phyloP scores from a whole-genome alignment of 1,140 invertebrate species.

The Hestina assimilis region DNA sequence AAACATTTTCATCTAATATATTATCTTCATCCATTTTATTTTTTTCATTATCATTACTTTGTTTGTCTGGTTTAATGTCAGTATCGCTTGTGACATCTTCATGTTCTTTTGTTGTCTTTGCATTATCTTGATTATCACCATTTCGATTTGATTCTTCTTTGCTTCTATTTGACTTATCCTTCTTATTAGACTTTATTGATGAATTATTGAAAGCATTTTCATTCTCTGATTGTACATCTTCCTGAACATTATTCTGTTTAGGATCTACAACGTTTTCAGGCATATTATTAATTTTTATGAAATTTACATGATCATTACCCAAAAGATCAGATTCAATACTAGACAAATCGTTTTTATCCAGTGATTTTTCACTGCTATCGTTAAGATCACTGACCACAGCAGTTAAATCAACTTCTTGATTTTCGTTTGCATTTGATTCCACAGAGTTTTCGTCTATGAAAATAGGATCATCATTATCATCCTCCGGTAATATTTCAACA shows the following conservation, averaged over 20 bases:
- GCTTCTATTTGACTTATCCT: not conserved
- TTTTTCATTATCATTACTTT: constrained; percentile 17
- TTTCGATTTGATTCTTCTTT: constrained; percentile 3
- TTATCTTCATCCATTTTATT: constrained; percentile 29
- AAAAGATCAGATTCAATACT: constrained; percentile 3
- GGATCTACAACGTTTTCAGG: not conserved
- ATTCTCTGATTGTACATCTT: constrained; percentile 8
- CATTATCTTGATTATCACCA: not conserved
- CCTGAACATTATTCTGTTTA: constrained; percentile 10
- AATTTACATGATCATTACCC: not conserved
- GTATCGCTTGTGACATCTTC: constrained; percentile 1
- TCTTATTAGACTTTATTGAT: not conserved
- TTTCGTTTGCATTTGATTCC: constrained; percentile 54
- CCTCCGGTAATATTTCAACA: constrained; percentile 68
- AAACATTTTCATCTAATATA: constrained; percentile 26
- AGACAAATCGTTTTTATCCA: constrained; percentile 28
- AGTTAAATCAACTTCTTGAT: constrained; percentile 62
- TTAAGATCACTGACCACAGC: constrained; percentile 56
- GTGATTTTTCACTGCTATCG: constrained; percentile 52
- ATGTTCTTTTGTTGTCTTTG: not conserved
- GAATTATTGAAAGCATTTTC: not conserved
- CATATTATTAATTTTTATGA: not conserved
- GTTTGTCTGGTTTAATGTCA: not conserved
- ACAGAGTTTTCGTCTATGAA: constrained; percentile 77
- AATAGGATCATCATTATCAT: constrained; percentile 68